Conservation (phyloP, 1,140 invertebrate species). For the Globodera ellingtonae region DNA sequence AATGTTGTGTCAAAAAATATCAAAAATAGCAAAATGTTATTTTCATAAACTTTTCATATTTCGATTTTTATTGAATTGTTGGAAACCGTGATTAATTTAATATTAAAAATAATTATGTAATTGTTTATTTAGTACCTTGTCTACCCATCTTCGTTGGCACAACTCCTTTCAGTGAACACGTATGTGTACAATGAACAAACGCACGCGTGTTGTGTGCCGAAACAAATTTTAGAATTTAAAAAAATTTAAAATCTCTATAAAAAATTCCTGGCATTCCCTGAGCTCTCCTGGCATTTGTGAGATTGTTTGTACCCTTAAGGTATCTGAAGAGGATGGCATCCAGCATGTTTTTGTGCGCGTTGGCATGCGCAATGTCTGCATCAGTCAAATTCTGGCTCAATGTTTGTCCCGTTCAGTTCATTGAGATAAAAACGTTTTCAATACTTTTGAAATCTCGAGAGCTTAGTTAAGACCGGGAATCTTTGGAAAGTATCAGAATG, state of each 20-base stretch:
- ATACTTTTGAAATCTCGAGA: no score
- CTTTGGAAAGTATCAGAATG: no score
- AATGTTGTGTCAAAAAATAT: no score
- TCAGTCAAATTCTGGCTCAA: conserved; percentile 15
- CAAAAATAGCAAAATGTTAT: background rate
- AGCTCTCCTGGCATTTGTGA: no score
- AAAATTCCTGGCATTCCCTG: no score
- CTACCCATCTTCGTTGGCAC: conserved; percentile 14
- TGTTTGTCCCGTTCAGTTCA: background rate
- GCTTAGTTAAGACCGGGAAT: no score
- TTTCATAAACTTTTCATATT: background rate
- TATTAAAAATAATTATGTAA: no score
- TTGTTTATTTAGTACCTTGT: conserved; percentile 13
- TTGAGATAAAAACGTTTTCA: background rate
- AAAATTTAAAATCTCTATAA: no score
- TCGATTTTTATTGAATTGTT: no score
- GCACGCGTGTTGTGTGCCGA: no score
- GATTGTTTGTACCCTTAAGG: background rate
- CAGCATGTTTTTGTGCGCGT: conserved; percentile 21
- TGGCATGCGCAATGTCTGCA: conserved; percentile 6
- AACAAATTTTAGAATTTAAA: no score
- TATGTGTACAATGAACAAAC: background rate
- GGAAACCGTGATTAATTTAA: no score
- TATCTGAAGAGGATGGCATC: conserved; percentile 23
- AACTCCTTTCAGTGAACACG: conserved; percentile 16